Percentiles rank a stretch among this genome's conserved stretches.
Evolutionary conservation across 2,888 invertebrate species (phyloP).

Genomic region (Drosophila falleni): DNA sequence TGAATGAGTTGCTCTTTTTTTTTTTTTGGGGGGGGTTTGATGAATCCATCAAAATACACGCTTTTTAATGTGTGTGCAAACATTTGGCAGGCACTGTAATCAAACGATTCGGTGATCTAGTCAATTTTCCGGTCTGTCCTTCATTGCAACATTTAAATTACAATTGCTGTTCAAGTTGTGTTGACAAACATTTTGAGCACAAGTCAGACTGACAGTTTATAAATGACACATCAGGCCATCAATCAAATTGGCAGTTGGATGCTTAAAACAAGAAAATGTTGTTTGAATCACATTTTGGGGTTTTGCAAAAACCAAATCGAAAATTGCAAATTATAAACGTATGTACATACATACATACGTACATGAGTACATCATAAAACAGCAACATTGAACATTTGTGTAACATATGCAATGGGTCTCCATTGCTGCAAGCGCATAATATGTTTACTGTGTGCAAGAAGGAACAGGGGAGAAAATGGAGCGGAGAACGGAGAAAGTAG

Average conservation of each 20-base stretch:
- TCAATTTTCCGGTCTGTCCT: slow-evolving; percentile 16
- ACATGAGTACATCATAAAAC: slow-evolving; percentile 11
- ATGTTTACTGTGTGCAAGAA: too few species aligned
- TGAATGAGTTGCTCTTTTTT: too few species aligned
- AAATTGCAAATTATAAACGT: slow-evolving; percentile 46
- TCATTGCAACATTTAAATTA: slow-evolving; percentile 53
- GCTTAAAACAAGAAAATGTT: slow-evolving; percentile 32
- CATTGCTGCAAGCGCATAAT: slow-evolving; percentile 9
- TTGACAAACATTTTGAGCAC: slow-evolving; percentile 56
- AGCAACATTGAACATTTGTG: slow-evolving; percentile 4
- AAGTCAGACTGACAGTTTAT: slow-evolving; percentile 49
- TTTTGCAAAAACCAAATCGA: slow-evolving; percentile 34
- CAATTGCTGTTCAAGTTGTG: slow-evolving; percentile 37
- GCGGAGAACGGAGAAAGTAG: neutral
- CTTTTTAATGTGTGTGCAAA: neutral
- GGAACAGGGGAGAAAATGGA: too few species aligned
- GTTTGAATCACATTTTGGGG: slow-evolving; percentile 34
- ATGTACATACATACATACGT: slow-evolving; percentile 4
- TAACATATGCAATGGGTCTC: slow-evolving; percentile 28
- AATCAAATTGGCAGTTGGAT: slow-evolving; percentile 52
- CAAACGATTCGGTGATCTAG: slow-evolving; percentile 17
- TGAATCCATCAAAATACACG: slow-evolving; percentile 5
- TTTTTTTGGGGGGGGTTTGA: slow-evolving; percentile 2
- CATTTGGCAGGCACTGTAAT: slow-evolving; percentile 12
- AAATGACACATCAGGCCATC: slow-evolving; percentile 56